phyloP scores from a whole-genome alignment of 2,113 vertebrate genomes.

The Phainopepla nitens region DNA sequence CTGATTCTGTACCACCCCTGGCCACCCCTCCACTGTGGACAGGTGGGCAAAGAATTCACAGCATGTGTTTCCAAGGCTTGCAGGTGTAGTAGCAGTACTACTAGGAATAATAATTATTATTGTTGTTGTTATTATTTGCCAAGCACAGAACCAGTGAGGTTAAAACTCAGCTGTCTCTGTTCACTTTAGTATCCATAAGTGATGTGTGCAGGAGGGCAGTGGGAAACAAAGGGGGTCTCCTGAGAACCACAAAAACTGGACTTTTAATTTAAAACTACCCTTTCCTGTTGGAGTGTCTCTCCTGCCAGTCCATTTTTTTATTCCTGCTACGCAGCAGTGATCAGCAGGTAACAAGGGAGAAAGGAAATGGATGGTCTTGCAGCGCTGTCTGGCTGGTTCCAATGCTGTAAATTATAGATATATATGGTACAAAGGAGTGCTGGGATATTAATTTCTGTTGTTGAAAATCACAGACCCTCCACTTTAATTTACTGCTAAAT shows the following conservation, averaged over 20 bases:
- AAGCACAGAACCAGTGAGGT: neutral
- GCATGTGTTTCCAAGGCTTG: accelerated
- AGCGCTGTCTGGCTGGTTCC: neutral
- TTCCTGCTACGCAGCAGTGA: neutral
- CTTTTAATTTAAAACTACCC: constrained; percentile 32
- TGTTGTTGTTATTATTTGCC: neutral
- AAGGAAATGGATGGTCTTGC: neutral
- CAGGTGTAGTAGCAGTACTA: neutral
- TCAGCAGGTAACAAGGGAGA: constrained; percentile 23
- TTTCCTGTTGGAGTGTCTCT: neutral
- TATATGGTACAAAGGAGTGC: neutral
- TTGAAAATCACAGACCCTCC: constrained; percentile 39
- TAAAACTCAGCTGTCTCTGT: neutral
- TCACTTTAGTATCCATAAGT: neutral
- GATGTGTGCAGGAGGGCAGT: neutral
- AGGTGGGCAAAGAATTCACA: neutral
- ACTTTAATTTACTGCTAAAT: constrained; percentile 66
- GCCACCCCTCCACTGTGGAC: accelerated
- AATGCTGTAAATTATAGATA: constrained; percentile 43
- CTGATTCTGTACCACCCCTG: neutral
- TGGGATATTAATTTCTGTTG: constrained; percentile 56
- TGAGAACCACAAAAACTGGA: neutral
- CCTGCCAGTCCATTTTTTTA: neutral
- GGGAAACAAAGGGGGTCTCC: neutral
- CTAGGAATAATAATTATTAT: neutral